Conservation (phyloP, 2,113 vertebrate species). For the Crotophaga sulcirostris region DNA sequence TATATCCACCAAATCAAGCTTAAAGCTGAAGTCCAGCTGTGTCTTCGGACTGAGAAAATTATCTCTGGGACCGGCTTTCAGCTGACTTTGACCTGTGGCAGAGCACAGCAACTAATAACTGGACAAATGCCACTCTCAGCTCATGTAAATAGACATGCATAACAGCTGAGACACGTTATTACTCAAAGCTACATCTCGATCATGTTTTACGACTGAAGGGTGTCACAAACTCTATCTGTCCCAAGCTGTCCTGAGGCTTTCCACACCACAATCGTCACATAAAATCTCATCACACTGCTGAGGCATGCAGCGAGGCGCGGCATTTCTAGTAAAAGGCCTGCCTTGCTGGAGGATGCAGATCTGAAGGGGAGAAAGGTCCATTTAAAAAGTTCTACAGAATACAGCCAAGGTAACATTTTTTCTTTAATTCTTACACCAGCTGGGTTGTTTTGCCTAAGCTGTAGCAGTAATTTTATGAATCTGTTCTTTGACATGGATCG, state of each 20-base stretch:
- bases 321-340: neutral
- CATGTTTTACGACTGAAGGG: neutral
- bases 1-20: neutral
- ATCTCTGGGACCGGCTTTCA: neutral
- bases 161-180: neutral
- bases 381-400: neutral
- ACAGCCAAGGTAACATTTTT: neutral
- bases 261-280: neutral
- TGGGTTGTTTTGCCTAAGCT: neutral
- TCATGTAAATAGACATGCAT: conserved; percentile 13
- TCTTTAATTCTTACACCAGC: neutral
- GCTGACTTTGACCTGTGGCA: neutral
- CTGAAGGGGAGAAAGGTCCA: neutral
- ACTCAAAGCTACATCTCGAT: neutral
- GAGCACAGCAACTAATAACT: neutral
- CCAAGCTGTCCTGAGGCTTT: neutral
- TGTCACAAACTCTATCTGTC: conserved; percentile 21
- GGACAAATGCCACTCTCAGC: neutral
- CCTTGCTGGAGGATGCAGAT: neutral
- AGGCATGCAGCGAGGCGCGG: neutral
- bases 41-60: neutral
- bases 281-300: neutral
- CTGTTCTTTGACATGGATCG: neutral
- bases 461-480: neutral
- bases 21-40: neutral